Percentiles rank a stretch among this genome's conserved stretches.
Conservation (phyloP, 2,888 invertebrate genomes). For the Andrena bucephala region DNA sequence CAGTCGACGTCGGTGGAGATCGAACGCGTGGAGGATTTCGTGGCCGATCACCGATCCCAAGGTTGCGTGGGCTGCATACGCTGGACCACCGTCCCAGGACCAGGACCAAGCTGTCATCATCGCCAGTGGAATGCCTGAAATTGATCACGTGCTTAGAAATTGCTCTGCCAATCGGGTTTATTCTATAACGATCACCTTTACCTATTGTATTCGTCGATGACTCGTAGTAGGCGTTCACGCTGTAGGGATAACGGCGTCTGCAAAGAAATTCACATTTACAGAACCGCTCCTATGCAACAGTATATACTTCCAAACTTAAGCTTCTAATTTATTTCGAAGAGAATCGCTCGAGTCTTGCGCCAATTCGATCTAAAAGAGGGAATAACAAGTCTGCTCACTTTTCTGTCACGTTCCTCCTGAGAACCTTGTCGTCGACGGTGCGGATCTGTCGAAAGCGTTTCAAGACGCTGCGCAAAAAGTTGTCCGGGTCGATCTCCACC, state of each 20-base stretch:
- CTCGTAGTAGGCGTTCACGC: conserved; percentile 86
- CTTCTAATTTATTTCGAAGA: too few species aligned
- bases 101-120: conserved; percentile 85
- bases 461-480: conserved; percentile 85
- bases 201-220: conserved; percentile 86
- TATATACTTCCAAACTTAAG: too few species aligned
- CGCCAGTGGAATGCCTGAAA: conserved; percentile 85
- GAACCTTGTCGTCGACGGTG: conserved; percentile 73
- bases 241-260: conserved; percentile 85
- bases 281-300: too few species aligned
- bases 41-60: conserved; percentile 86
- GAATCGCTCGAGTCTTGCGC: neutral
- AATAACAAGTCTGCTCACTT: conserved; percentile 69
- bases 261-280: conserved; percentile 21
- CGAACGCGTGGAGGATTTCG: conserved; percentile 86
- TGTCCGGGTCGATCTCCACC: conserved; percentile 82
- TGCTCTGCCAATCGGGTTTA: neutral
- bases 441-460: conserved; percentile 83
- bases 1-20: conserved; percentile 81
- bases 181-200: conserved; percentile 62
- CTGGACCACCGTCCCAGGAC: conserved; percentile 85
- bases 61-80: conserved; percentile 85
- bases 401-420: conserved; percentile 77
- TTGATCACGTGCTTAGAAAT: neutral
- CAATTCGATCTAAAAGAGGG: neutral